These are phyloP conservation scores for Himalopsyche kuldschensis DNA, from an alignment of 2,888 invertebrate species.

Conservation along the genomic window DNA sequence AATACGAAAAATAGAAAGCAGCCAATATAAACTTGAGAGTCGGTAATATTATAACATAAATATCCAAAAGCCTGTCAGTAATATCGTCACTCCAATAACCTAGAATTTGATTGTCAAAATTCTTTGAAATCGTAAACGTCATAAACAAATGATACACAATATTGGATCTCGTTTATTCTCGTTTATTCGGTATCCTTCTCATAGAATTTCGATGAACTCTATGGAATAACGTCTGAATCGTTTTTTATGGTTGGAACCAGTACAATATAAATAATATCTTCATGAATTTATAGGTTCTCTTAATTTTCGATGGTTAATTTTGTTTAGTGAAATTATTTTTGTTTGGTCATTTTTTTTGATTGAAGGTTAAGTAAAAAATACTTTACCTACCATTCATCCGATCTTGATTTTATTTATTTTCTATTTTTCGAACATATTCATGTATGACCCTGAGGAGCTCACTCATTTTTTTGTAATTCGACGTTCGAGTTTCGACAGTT, in stretches of 20 bases:
- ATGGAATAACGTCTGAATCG: background rate
- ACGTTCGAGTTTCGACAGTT: background rate
- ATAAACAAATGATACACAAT: background rate
- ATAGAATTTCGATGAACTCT: background rate
- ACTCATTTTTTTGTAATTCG: conserved; percentile 1
- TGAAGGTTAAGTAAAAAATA: background rate
- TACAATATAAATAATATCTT: background rate
- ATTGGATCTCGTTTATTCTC: background rate
- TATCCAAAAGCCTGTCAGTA: background rate
- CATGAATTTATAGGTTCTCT: too few species aligned
- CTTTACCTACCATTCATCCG: background rate
- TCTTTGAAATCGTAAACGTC: background rate
- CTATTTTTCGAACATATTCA: background rate
- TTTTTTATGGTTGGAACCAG: background rate
- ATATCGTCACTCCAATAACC: background rate
- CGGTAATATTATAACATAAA: too few species aligned
- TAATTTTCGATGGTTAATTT: too few species aligned
- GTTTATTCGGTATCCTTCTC: background rate
- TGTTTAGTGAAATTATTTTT: too few species aligned
- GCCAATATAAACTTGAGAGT: too few species aligned
- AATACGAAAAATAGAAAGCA: too few species aligned
- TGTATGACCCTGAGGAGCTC: background rate
- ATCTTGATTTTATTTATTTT: background rate
- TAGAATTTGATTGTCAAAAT: background rate
- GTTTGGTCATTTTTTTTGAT: background rate